Evolutionary conservation across 2,797 vertebrate species (phyloP), one percentile per base, ranked within the genome.

Genomic region (Champsocephalus esox): DNA sequence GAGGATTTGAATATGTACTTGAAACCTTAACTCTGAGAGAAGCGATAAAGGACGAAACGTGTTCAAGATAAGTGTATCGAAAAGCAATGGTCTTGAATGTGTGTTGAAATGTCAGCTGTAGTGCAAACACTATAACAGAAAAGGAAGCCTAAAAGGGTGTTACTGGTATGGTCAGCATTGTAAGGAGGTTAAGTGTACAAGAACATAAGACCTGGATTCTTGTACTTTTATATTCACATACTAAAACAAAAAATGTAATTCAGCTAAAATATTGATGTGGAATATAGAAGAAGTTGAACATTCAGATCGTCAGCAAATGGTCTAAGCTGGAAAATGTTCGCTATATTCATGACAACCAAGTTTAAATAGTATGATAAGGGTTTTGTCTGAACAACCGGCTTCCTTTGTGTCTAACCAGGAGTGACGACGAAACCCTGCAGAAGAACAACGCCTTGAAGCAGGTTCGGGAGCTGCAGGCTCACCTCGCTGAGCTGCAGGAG

Each of bases 361-460:
- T 52, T 2, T 32, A 8, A 34, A 3, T 14, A 14, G 10, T 44
- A 3, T 3, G 13, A 32, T 28, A 12, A 45, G 17, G 9, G 13
- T 70, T n/a, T 12, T 7, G n/a, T 44, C 11, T 50, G 17, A 28
- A 45, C 56, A 52, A 64, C 14, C 24, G 6, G 60, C 7, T 3
- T 0, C 51, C 14, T 78, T 11, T 81, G 43, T 79, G 16, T 80
- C 14, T 5, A 9, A 51, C 38, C 90, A 99, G 98, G 83, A 96
- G 96, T 0, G 98, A 99, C 1, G 98, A 99, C 3, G 98, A 99
- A 79, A 90, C 92, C 0, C 88, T 95, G 9, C 97, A 97, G 85
- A 99, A 99, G 92, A 99, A 98, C 88, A 98, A 97, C 0, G 96
- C 97, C 0, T 92, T 99, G 57, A 99, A 98, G 66, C 94, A 96